A percentile compares a stretch with the other conserved stretches of the same genome.
Conservation (phyloP, 1,140 invertebrate genomes). For the Drosophila lowei region DNA sequence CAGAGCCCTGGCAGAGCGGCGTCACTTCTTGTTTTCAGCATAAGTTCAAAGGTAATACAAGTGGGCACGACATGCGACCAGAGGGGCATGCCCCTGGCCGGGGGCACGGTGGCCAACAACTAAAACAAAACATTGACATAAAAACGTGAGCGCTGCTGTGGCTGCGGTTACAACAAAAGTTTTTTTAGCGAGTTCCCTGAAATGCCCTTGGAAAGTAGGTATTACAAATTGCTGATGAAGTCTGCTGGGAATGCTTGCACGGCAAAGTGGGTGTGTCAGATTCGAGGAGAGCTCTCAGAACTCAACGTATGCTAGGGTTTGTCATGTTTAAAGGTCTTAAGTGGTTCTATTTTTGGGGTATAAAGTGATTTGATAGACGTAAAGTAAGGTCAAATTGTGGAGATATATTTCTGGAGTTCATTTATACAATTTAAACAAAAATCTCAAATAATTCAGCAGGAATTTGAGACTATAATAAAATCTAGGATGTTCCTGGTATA, state of each 20-base stretch:
- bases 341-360: neutral
- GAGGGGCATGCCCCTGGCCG: constrained; percentile 3
- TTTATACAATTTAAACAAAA: too few relatives aligned
- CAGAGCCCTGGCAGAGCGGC: constrained; percentile 23
- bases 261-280: constrained; percentile 25
- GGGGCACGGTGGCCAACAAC: constrained; percentile 35
- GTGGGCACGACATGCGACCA: constrained; percentile 75
- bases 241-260: constrained; percentile 38
- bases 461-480: too few relatives aligned
- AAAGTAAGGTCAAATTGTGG: too few relatives aligned
- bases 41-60: constrained; percentile 77
- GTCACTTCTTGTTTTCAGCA: constrained; percentile 65
- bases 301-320: neutral
- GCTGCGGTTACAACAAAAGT: constrained; percentile 64
- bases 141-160: constrained; percentile 62
- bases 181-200: constrained; percentile 18
- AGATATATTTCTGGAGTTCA: too few relatives aligned
- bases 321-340: constrained; percentile 8
- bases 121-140: constrained; percentile 79
- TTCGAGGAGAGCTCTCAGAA: constrained; percentile 1
- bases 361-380: too few relatives aligned
- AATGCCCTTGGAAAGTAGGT: constrained; percentile 57
- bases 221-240: constrained; percentile 61
- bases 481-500: too few relatives aligned
- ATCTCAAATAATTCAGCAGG: too few relatives aligned